These are phyloP conservation scores for Chrysina gloriosa DNA, from an alignment of 2,888 invertebrate genomes.

Conservation along the genomic window DNA sequence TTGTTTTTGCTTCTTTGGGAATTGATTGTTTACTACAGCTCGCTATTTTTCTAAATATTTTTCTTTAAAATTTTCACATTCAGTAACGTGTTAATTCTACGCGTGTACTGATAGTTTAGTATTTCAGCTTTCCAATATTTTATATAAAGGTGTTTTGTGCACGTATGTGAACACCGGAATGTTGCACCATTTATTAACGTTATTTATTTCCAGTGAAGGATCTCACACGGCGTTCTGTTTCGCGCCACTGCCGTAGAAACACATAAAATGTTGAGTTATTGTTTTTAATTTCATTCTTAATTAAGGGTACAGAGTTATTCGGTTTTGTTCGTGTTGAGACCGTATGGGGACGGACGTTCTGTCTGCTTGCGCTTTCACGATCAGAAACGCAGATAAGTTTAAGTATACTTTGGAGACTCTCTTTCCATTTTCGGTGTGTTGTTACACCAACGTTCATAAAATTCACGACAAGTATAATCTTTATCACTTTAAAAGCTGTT, in stretches of 20 bases:
- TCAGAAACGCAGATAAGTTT: constrained; percentile 20
- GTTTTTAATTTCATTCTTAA: constrained; percentile 43
- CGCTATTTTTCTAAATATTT: neutral
- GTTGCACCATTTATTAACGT: constrained; percentile 58
- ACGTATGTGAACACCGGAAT: constrained; percentile 47
- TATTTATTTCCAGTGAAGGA: constrained; percentile 55
- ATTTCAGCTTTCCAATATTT: no score
- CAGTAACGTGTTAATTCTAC: no score
- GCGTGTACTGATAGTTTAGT: no score
- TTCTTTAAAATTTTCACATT: neutral
- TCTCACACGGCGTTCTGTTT: constrained; percentile 49
- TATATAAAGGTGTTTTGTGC: neutral
- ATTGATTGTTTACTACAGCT: neutral
- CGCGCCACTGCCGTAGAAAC: constrained; percentile 40
- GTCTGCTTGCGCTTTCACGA: constrained; percentile 22
- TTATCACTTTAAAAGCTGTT: no score
- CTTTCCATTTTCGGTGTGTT: neutral
- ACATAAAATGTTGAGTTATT: constrained; percentile 42
- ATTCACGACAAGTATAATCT: neutral
- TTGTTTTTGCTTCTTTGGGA: no score
- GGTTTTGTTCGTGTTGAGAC: constrained; percentile 33
- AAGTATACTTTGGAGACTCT: neutral
- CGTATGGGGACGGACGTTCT: constrained; percentile 17
- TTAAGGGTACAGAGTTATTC: constrained; percentile 40
- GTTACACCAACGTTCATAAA: neutral